Evolutionary conservation across 1,140 invertebrate genomes (phyloP).

Genomic region (Ruditapes philippinarum): DNA sequence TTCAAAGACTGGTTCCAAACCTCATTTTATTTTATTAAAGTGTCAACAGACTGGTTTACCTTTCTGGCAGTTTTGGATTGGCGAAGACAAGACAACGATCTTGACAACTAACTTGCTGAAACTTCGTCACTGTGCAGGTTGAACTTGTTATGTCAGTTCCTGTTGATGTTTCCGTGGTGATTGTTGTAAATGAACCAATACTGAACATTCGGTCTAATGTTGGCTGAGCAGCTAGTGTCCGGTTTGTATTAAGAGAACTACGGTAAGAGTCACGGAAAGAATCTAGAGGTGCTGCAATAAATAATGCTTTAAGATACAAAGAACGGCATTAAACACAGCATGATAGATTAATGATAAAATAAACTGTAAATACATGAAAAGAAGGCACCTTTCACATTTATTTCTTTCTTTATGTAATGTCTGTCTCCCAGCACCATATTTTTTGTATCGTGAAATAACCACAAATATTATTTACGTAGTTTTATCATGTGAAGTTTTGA

Average conservation of each 20-base stretch:
- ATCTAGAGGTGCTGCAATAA: neutral
- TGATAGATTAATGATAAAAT: too few relatives aligned
- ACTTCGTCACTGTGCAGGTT: conserved; percentile 74
- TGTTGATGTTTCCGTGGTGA: conserved; percentile 81
- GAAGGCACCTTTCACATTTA: too few relatives aligned
- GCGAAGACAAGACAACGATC: conserved; percentile 81
- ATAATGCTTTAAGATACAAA: too few relatives aligned
- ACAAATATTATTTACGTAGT: too few relatives aligned
- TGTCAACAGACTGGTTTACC: conserved; percentile 67
- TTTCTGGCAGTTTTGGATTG: conserved; percentile 75
- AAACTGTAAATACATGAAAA: too few relatives aligned
- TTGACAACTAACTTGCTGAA: conserved; percentile 79
- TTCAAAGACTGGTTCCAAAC: too few relatives aligned
- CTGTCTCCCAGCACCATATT: too few relatives aligned
- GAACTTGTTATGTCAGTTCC: conserved; percentile 83
- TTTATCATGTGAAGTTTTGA: too few relatives aligned
- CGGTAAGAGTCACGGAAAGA: neutral
- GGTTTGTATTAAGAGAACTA: conserved; percentile 3
- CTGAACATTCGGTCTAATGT: conserved; percentile 76
- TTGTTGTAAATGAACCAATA: conserved; percentile 75
- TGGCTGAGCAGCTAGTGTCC: conserved; percentile 57
- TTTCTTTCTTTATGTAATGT: too few relatives aligned
- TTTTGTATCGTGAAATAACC: too few relatives aligned
- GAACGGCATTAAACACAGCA: too few relatives aligned
- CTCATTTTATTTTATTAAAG: too few relatives aligned